phyloP scores from a whole-genome alignment of 1,140 invertebrate genomes.

The Teleopsis dalmanni region DNA sequence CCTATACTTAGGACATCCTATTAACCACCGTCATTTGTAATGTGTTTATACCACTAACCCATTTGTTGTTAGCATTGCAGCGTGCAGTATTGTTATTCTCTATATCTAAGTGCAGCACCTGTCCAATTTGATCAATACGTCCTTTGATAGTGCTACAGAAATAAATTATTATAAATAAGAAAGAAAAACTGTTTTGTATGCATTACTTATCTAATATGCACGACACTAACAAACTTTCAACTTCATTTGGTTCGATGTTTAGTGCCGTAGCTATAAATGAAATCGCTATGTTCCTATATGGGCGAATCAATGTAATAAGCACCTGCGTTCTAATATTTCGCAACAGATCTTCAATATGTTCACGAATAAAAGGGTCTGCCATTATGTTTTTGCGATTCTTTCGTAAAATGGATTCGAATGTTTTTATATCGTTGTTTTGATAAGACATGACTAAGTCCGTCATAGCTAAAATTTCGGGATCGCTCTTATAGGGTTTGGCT shows the following conservation, averaged over 20 bases:
- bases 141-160: slow-evolving; percentile 81
- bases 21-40: slow-evolving; percentile 85
- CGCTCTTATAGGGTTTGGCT: slow-evolving; percentile 99
- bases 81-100: slow-evolving; percentile 74
- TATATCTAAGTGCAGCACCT: slow-evolving; percentile 83
- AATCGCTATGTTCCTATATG: slow-evolving; percentile 97
- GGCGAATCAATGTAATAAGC: slow-evolving; percentile 93
- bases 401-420: slow-evolving; percentile 95
- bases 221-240: slow-evolving; percentile 95
- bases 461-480: slow-evolving; percentile 99
- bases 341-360: slow-evolving; percentile 97
- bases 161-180: slow-evolving; percentile 16
- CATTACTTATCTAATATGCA: slow-evolving; percentile 93
- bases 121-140: slow-evolving; percentile 94
- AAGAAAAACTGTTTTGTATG: background rate
- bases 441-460: slow-evolving; percentile 97
- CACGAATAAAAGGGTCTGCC: slow-evolving; percentile 98
- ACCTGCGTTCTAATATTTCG: slow-evolving; percentile 97
- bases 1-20: slow-evolving; percentile 68
- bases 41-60: slow-evolving; percentile 83
- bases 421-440: slow-evolving; percentile 98
- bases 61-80: slow-evolving; percentile 92
- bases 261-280: slow-evolving; percentile 96
- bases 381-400: slow-evolving; percentile 95
- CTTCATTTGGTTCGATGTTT: slow-evolving; percentile 93